Evolutionary conservation across 2,888 invertebrate genomes (phyloP), one percentile per base, ranked within the genome.

Genomic region (Chouioia cunea): DNA sequence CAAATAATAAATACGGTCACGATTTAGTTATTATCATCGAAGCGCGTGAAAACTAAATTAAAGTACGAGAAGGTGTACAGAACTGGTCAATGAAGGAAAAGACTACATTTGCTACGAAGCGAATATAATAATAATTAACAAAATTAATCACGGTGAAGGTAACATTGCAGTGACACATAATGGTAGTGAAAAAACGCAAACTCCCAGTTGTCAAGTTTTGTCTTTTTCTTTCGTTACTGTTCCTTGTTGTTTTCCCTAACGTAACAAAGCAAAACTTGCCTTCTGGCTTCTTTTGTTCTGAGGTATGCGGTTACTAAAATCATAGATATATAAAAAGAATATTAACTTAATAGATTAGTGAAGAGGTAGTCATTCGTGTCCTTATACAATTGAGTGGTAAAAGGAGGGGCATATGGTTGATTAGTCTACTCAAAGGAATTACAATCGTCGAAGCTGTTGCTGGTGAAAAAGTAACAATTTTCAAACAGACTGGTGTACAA

Each of bases 231-330:
- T 36, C 6, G n/a, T n/a, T n/a, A n/a, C n/a, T n/a, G n/a, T n/a
- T 36, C 6, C 10, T 36, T 36, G n/a, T n/a, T n/a, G n/a, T 36
- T 12, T 63, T 54, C 27, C 53, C 44, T 27, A 54, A 53, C 15
- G 18, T 23, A n/a, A 70, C 36, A 52, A 67, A 63, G 44, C 15
- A 66, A 73, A 50, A 70, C 44, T 62, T 15, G 65, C 4, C n/a
- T 75, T 74, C 75, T 77, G 79, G 79, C 76, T 76, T 77, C 71
- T 77, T 71, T 74, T 77, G 77, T 77, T 81, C 79, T 83, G 84
- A 84, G 83, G 83, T 84, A 84, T 84, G 80, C 78, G 83, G 83
- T 84, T 82, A 81, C 82, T 84, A 83, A 83, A 82, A 81, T 80
- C 83, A 83, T 83, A 84, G 84, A 83, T 81, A 80, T 84, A 83